Evolutionary conservation across 2,797 vertebrate species (phyloP).

Genomic region (Hippoglossus hippoglossus): DNA sequence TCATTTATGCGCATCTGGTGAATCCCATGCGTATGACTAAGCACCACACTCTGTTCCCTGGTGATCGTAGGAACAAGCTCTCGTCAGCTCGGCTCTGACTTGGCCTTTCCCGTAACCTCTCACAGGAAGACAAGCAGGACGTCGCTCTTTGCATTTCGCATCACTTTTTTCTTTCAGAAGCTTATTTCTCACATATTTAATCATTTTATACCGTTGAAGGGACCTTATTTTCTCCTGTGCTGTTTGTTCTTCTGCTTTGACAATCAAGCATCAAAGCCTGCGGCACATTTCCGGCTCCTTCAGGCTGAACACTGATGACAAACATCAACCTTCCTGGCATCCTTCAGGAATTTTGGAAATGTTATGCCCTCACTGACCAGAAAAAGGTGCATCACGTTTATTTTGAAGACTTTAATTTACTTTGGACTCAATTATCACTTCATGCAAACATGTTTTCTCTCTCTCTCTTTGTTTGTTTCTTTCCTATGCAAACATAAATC

Average conservation of each 20-base stretch:
- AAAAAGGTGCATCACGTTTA: not conserved
- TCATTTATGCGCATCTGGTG: slow-evolving; percentile 45
- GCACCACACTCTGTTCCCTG: slow-evolving; percentile 9
- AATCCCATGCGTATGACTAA: slow-evolving; percentile 38
- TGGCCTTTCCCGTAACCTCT: slow-evolving; percentile 28
- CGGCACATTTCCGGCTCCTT: not conserved
- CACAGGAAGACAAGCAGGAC: slow-evolving; percentile 1
- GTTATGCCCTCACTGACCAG: not conserved
- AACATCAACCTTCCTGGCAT: slow-evolving; percentile 1
- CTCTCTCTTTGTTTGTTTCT: not conserved
- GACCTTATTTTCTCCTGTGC: not conserved
- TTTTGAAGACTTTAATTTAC: too few relatives aligned
- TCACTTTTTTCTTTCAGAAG: not conserved
- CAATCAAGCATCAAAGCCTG: not conserved
- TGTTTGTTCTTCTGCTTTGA: slow-evolving; percentile 4
- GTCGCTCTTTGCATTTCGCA: slow-evolving; percentile 1
- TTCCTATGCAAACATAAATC: slow-evolving; percentile 26
- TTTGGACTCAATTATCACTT: not conserved
- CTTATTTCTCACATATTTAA: slow-evolving; percentile 16
- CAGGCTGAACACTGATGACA: not conserved
- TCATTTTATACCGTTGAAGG: not conserved
- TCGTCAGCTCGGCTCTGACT: slow-evolving; percentile 20
- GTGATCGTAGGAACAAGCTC: slow-evolving; percentile 28
- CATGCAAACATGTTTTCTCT: not conserved
- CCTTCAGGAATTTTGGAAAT: not conserved